Conservation (phyloP, 2,113 vertebrate genomes). For the Dendropsophus ebraccatus region DNA sequence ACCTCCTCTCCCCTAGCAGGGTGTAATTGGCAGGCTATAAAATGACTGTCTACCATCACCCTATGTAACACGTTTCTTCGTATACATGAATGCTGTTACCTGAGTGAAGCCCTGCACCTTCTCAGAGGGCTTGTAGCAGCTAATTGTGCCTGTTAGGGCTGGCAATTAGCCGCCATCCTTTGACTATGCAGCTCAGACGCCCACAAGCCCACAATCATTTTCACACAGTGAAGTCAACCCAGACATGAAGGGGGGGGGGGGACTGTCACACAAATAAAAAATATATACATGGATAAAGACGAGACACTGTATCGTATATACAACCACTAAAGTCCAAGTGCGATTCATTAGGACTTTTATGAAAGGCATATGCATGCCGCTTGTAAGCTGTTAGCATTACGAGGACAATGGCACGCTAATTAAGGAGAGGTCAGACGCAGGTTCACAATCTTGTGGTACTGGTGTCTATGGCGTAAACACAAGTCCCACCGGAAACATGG, state of each 20-base stretch:
- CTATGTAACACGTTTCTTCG: constrained; percentile 73
- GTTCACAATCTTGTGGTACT: constrained; percentile 66
- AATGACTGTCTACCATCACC: constrained; percentile 77
- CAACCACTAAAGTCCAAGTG: not conserved
- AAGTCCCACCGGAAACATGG: constrained; percentile 69
- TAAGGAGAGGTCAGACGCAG: constrained; percentile 73
- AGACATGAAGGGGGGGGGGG: constrained; percentile 61
- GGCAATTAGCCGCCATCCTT: constrained; percentile 79
- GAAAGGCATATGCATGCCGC: constrained; percentile 35
- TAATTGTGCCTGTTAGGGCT: constrained; percentile 82
- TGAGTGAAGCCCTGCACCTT: constrained; percentile 78
- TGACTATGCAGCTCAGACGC: constrained; percentile 71
- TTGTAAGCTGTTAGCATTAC: constrained; percentile 66
- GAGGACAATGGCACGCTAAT: constrained; percentile 76
- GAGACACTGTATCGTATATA: constrained; percentile 47
- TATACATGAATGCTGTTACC: constrained; percentile 82
- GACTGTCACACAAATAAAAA: constrained; percentile 61
- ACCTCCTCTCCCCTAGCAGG: constrained; percentile 71
- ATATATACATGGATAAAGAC: not conserved
- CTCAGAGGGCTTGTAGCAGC: constrained; percentile 81
- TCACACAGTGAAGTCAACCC: constrained; percentile 64
- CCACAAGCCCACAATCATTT: constrained; percentile 73
- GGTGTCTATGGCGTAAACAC: constrained; percentile 72
- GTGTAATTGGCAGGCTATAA: constrained; percentile 81
- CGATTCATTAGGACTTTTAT: constrained; percentile 25